phyloP scores from a whole-genome alignment of 2,888 invertebrate genomes.

The Lithophane socia region DNA sequence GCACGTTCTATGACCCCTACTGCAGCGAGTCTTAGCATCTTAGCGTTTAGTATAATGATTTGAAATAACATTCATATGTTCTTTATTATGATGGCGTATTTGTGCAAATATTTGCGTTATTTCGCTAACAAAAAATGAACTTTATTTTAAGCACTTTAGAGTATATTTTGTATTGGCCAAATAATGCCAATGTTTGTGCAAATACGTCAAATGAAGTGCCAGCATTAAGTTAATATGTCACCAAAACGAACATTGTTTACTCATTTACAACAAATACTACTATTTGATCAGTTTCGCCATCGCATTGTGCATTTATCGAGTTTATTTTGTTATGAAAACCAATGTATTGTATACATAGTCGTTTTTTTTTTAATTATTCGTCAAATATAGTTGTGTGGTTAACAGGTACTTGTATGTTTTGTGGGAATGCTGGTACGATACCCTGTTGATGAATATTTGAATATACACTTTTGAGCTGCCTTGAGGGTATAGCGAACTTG shows the following conservation, averaged over 20 bases:
- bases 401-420: conserved; percentile 59
- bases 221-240: not conserved
- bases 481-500: no score
- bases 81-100: conserved; percentile 13
- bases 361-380: conserved; percentile 41
- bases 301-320: conserved; percentile 64
- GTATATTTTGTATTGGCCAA: not conserved
- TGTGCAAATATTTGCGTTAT: conserved; percentile 8
- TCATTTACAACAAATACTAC: conserved; percentile 34
- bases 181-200: not conserved
- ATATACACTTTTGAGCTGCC: not conserved
- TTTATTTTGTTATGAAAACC: conserved; percentile 51
- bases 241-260: conserved; percentile 36
- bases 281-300: conserved; percentile 59
- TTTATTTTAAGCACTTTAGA: rapidly evolving
- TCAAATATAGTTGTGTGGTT: conserved; percentile 61
- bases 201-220: conserved; percentile 7
- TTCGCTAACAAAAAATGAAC: not conserved
- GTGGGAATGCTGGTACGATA: conserved; percentile 44
- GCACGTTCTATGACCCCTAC: not conserved
- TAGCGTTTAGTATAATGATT: not conserved
- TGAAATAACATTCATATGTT: conserved; percentile 6
- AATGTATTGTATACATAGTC: conserved; percentile 54
- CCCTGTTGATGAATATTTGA: conserved; percentile 3
- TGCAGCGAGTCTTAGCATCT: not conserved